phyloP scores from a whole-genome alignment of 1,140 invertebrate species.

The Bombyx mori region DNA sequence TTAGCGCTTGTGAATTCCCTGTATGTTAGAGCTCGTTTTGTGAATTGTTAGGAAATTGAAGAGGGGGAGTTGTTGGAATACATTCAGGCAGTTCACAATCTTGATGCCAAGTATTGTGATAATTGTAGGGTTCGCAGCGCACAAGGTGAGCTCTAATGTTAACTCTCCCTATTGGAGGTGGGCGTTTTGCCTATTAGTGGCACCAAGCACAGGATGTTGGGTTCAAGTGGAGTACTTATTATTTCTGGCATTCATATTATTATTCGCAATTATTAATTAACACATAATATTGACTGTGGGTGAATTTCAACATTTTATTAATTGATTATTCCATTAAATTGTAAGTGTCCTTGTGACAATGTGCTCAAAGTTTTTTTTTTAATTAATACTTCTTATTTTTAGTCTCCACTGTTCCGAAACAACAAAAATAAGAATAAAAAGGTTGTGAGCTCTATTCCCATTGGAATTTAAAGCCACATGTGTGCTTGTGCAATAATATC shows the following conservation, averaged over 20 bases:
- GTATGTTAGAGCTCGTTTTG: background rate
- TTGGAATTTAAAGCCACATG: conserved; percentile 71
- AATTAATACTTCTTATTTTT: conserved; percentile 30
- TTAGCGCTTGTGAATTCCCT: conserved; percentile 20
- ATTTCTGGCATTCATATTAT: conserved; percentile 33
- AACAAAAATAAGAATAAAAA: conserved; percentile 51
- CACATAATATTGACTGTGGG: conserved; percentile 41
- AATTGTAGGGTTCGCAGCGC: conserved; percentile 66
- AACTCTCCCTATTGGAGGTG: conserved; percentile 69
- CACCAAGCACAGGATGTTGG: conserved; percentile 64
- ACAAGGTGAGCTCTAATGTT: conserved; percentile 70
- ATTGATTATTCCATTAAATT: conserved; percentile 25
- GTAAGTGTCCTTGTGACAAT: conserved; percentile 21
- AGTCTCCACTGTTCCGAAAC: conserved; percentile 53
- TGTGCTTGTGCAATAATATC: conserved; percentile 74
- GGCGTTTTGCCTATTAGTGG: conserved; percentile 69
- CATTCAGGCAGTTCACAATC: conserved; percentile 12
- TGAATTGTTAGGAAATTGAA: conserved; percentile 4
- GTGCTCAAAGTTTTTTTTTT: conserved; percentile 37
- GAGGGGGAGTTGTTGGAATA: conserved; percentile 7
- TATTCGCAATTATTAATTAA: conserved; percentile 18
- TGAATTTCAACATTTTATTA: conserved; percentile 38
- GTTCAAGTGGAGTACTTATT: conserved; percentile 39
- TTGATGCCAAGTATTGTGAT: conserved; percentile 47
- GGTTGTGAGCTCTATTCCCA: conserved; percentile 72